These are phyloP conservation scores for Apeira syringaria DNA, from an alignment of 2,888 invertebrate species.

Conservation along the genomic window DNA sequence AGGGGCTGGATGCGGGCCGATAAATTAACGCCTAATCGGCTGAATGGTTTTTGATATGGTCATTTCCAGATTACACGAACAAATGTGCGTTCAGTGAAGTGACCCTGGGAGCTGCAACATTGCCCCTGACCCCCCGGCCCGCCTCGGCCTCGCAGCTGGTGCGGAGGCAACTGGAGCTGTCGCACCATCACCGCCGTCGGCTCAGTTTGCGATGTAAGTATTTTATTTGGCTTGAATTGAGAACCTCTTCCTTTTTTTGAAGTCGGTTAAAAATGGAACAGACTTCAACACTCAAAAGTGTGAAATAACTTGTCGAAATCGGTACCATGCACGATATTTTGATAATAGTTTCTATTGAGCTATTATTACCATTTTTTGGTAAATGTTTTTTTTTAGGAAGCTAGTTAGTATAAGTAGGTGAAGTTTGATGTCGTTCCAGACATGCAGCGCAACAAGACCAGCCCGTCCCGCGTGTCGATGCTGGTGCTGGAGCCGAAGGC, in stretches of 20 bases:
- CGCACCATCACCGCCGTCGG: conserved; percentile 53
- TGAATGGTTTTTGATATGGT: too few species aligned
- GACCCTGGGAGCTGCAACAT: conserved; percentile 33
- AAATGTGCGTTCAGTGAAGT: conserved; percentile 61
- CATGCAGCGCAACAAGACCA: conserved; percentile 72
- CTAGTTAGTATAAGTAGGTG: background rate
- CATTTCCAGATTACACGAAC: conserved; percentile 43
- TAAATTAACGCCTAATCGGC: too few species aligned
- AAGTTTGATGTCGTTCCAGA: conserved; percentile 39
- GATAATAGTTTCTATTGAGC: too few species aligned
- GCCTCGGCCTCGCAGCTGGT: conserved; percentile 69
- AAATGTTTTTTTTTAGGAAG: too few species aligned
- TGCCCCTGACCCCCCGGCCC: conserved; percentile 50
- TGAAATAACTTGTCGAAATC: too few species aligned
- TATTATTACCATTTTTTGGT: too few species aligned
- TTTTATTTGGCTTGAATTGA: too few species aligned
- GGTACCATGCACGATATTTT: too few species aligned
- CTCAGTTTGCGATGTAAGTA: conserved; percentile 50
- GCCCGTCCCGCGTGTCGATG: conserved; percentile 66
- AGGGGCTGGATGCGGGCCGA: too few species aligned
- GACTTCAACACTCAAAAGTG: too few species aligned
- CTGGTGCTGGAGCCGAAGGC: conserved; percentile 63
- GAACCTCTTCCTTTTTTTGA: too few species aligned
- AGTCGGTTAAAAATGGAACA: too few species aligned
- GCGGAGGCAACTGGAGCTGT: conserved; percentile 62